Evolutionary conservation across 2,888 invertebrate species (phyloP).

Genomic region (Agonopterix alstromeriana): DNA sequence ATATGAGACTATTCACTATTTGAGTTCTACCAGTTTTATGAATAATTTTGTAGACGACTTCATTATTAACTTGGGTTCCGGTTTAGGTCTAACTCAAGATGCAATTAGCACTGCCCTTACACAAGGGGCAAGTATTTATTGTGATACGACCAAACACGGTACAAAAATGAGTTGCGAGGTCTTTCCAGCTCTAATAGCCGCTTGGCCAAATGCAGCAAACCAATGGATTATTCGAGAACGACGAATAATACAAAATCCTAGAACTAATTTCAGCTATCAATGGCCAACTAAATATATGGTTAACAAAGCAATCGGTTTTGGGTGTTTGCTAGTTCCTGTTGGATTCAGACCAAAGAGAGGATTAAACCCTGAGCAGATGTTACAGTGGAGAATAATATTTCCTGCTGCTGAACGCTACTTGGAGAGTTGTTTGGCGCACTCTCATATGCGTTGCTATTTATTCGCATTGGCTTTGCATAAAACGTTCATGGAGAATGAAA

Average conservation of each 20-base stretch:
- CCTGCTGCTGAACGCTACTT: conserved; percentile 86
- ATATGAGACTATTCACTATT: conserved; percentile 67
- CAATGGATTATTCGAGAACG: conserved; percentile 81
- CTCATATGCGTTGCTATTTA: conserved; percentile 83
- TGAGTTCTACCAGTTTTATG: conserved; percentile 83
- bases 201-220: conserved; percentile 84
- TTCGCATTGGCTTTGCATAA: conserved; percentile 83
- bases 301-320: conserved; percentile 79
- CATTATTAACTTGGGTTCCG: conserved; percentile 74
- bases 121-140: conserved; percentile 82
- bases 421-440: conserved; percentile 82
- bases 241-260: conserved; percentile 72
- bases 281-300: conserved; percentile 85
- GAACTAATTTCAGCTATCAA: conserved; percentile 75
- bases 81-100: conserved; percentile 74
- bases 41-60: conserved; percentile 81
- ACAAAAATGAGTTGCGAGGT: conserved; percentile 78
- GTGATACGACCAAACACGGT: conserved; percentile 62
- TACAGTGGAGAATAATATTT: conserved; percentile 88
- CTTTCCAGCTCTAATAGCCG: conserved; percentile 81
- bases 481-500: conserved; percentile 81
- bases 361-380: conserved; percentile 76
- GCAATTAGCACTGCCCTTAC: conserved; percentile 75
- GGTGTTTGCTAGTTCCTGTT: conserved; percentile 83
- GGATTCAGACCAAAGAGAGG: conserved; percentile 81